Base-by-base conservation (phyloP, 2,888 invertebrate species). In the Bhutanitis thaidina region DNA sequence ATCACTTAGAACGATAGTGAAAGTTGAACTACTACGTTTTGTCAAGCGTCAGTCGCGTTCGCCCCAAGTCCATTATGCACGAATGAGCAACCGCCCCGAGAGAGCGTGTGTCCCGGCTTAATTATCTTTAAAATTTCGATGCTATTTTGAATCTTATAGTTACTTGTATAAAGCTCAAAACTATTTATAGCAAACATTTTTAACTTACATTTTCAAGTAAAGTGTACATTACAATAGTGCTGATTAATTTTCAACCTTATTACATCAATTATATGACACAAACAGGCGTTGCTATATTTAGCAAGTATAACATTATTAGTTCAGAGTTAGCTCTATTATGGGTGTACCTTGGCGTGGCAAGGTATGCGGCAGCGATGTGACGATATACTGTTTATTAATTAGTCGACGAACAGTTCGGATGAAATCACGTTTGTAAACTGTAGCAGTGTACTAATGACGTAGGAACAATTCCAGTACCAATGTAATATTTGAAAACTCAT, bases 1-100 rank as follows among this genome's bases (percentile, higher is more conserved):
- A 53, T 74, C 74, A 80, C 81, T 80, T 65, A 60, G 55, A 75
- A 64, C 69, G 84, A 87, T 74, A 88, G 89, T 88, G 89, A 89
- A 89, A 89, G 89, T 87, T 62, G 70, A 69, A 67, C 77, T 77
- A 67, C 77, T 77, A 80, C 82, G 80, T 86, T 88, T 87, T 85
- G 86, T 85, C 85, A 85, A 80, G 80, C 80, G 74, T 79, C 80
- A 77, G 82, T 65, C 77, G 77, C 75, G 72, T 60, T 76, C 72
- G 77, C 83, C 74, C 78, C 69, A 71, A 80, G 82, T 77, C 82
- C 83, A 88, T 88, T 89, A 89, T 84, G 86, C 87, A 87, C 87
- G 86, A 88, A 86, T 86, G 82, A 88, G 72, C 84, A 83, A 74
- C 79, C 85, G 79, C 86, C 87, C 85, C 83, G 80, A 87, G 86